Conservation (phyloP, 2,113 vertebrate genomes). For the Atlantisia rogersi region DNA sequence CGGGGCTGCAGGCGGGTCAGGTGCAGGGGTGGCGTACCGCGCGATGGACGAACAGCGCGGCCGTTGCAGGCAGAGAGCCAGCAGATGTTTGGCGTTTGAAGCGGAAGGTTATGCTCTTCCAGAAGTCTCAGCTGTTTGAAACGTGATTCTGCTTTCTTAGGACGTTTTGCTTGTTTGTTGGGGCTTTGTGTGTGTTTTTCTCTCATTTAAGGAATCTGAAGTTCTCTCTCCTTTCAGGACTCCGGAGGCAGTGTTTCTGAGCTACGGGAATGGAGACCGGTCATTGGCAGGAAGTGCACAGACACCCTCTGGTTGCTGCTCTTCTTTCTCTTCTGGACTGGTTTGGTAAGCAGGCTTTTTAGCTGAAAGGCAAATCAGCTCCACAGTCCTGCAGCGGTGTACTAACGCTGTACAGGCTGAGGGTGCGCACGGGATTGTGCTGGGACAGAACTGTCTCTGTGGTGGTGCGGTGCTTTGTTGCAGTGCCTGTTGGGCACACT, state of each 20-base stretch:
- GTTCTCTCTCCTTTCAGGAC: conserved; percentile 35
- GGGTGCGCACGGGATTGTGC: too few relatives aligned
- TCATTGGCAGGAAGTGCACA: conserved; percentile 73
- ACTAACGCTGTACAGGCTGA: too few relatives aligned
- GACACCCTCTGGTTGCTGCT: conserved; percentile 74
- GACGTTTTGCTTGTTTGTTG: background rate
- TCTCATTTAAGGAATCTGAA: background rate
- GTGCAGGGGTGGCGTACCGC: background rate
- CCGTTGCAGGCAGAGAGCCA: too few relatives aligned
- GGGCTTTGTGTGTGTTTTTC: background rate
- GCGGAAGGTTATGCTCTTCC: rapidly evolving
- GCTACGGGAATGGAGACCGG: conserved; percentile 74
- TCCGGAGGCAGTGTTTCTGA: background rate
- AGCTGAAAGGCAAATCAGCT: background rate
- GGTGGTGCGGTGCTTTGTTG: rapidly evolving
- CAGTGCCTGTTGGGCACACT: background rate
- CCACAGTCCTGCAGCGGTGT: background rate
- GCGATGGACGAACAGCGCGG: rapidly evolving
- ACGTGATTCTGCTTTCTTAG: background rate
- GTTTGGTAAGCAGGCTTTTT: conserved; percentile 73
- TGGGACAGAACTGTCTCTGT: too few relatives aligned
- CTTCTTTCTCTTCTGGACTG: conserved; percentile 81
- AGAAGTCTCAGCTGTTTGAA: background rate
- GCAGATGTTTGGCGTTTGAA: rapidly evolving
- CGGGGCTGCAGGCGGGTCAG: background rate